Evolutionary conservation across 2,113 vertebrate genomes (phyloP), one percentile per base, ranked within the genome.

Genomic region (Gobio gobio): DNA sequence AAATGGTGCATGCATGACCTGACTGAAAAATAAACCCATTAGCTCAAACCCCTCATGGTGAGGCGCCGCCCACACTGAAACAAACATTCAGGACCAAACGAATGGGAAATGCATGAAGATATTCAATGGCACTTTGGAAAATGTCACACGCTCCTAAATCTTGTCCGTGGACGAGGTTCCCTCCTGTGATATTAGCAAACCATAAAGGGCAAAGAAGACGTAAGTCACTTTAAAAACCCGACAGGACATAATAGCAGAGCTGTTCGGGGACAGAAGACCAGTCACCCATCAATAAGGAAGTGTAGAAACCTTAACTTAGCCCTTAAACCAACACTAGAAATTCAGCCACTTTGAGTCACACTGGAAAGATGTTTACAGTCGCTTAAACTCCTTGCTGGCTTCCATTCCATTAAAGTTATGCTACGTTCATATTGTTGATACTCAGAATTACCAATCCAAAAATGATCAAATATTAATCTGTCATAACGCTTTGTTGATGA

Each of bases 111-210:
- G 36, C 85, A 85, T 78, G 83, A 70, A 74, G 64, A 58, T 88
- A 33, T 85, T 74, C 22, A 75, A 88, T 89, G 88, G 86, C 89
- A 90, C 89, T 89, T 89, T 83, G 86, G 85, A 88, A 85, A 83
- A 89, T 78, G 72, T 86, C 78, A 77, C 68, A 10, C 43, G 45
- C 84, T 85, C 59, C 58, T 87, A 77, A 78, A 75, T 45, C 76
- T 83, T 51, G 66, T 72, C 36, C 7, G n/a, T 51, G 76, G 80
- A 73, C 43, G 16, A 36, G 54, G 49, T 78, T 66, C 45, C 16
- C 79, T 79, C 83, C 76, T 68, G 74, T 51, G 63, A 79, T 68
- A 83, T 59, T 77, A 83, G 73, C 75, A 86, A 63, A 70, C 12
- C 49, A 12, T 85, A 78, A 84, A 89, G 85, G 87, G 82, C 80